Base-by-base conservation (phyloP, 2,113 vertebrate genomes). In the Australoheros scitulus region DNA sequence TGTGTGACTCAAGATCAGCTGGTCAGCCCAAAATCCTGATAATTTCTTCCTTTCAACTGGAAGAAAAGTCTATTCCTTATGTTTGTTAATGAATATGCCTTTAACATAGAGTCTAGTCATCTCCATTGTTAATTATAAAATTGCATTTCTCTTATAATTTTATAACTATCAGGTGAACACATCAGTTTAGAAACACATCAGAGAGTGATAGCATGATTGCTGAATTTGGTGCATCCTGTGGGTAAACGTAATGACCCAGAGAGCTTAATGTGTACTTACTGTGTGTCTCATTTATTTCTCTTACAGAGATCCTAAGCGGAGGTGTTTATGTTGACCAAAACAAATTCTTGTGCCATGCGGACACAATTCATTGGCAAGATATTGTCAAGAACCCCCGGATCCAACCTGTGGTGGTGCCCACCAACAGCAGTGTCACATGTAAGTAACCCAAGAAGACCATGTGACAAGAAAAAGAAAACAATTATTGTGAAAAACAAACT, bases 311-410 rank as follows among this genome's bases (percentile, higher is more conserved):
- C 89, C 96, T 99, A 78, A 97, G 96, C 70, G 98, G 98, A 72
- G 97, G 98, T 0, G 97, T 99, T 34, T 99, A 99, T 2, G 97
- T 99, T 65, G 97, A 98, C 92, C 96, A 97, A 94, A 99, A 99
- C 95, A 98, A 98, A 92, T 99, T 99, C 61, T 96, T 99, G 15
- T 99, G 98, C 92, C 97, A 99, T 41, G 97, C 97, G 2, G 97
- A 99, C 91, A 99, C 98, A 75, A 98, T 99, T 91, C 97, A 99
- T 70, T 99, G 98, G 98, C 98, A 99, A 87, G 98, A 99, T 77
- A 99, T 99, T 6, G 97, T 99, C 75, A 97, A 97, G 70, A 97
- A 96, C 87, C 95, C 96, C 2, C 94, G 96, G 70, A 93, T 94
- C 57, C 97, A 98, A 91, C 94, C 97, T 84, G 95, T 98, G 61